Conservation (phyloP, 2,797 vertebrate genomes). For the Amblyraja radiata region DNA sequence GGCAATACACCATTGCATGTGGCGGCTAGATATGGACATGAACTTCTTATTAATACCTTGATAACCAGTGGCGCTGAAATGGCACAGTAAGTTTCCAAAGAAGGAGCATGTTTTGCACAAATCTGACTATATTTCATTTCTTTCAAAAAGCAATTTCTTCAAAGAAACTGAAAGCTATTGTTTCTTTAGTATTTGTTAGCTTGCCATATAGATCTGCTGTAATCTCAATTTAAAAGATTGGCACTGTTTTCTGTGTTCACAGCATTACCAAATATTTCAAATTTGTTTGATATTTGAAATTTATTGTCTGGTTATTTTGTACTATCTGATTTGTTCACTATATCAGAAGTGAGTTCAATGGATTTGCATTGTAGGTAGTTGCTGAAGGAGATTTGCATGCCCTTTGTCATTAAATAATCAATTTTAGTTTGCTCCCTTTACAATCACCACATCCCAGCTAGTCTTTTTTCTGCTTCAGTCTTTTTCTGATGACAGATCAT, state of each 20-base stretch:
- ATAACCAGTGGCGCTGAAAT: slow-evolving; percentile 88
- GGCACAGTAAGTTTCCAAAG: slow-evolving; percentile 67
- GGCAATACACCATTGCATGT: slow-evolving; percentile 94
- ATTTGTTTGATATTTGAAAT: background rate
- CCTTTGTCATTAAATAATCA: background rate
- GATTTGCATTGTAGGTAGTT: background rate
- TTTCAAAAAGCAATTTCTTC: background rate
- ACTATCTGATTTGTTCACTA: background rate
- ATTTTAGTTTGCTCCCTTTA: background rate
- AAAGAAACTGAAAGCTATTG: background rate
- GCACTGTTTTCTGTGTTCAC: background rate
- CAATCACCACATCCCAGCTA: background rate
- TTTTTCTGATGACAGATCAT: too few relatives aligned
- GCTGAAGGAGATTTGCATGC: background rate
- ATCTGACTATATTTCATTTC: background rate
- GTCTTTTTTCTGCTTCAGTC: background rate
- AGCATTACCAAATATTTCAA: background rate
- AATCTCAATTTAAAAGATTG: slow-evolving; percentile 40
- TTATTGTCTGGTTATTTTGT: background rate
- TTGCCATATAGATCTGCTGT: background rate
- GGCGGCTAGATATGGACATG: slow-evolving; percentile 85
- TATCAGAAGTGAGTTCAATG: background rate
- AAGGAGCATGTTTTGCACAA: background rate
- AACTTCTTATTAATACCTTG: slow-evolving; percentile 91
- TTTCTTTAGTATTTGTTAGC: background rate